Percentiles rank a stretch among this genome's conserved stretches.
Evolutionary conservation across 64 coral and sea anemone species (phyloP).

Genomic region (Pocillopora damicornis): DNA sequence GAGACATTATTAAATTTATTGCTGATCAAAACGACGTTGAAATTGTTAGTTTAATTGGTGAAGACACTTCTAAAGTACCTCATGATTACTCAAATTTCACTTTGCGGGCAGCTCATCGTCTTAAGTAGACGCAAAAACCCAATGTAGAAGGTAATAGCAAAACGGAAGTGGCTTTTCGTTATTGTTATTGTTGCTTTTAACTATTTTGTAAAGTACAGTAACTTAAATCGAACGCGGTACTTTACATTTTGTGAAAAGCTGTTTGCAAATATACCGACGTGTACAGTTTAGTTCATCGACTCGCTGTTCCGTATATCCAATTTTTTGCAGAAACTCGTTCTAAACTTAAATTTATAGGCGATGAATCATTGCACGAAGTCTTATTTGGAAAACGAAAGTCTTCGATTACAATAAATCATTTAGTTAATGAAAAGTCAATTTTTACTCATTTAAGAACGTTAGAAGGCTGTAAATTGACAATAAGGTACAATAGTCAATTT

Average conservation of each 20-base stretch:
- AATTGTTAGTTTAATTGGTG: conserved; percentile 31
- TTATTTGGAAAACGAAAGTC: neutral
- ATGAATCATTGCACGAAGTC: neutral
- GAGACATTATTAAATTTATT: conserved; percentile 1
- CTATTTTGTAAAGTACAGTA: conserved; percentile 13
- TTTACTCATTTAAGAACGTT: neutral
- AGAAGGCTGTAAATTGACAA: neutral
- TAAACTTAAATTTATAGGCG: too few relatives aligned
- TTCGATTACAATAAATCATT: neutral
- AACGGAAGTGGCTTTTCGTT: neutral
- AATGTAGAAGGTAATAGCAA: conserved; percentile 1
- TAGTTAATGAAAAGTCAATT: conserved; percentile 13
- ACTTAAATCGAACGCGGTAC: neutral
- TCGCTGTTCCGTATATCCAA: neutral
- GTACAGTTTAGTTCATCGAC: neutral
- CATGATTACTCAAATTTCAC: conserved; percentile 8
- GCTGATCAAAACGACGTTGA: conserved; percentile 11
- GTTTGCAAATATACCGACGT: neutral
- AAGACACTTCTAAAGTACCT: conserved; percentile 31
- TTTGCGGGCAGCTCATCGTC: neutral
- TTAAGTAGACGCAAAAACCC: conserved; percentile 11
- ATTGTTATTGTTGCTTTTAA: neutral
- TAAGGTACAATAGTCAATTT: neutral
- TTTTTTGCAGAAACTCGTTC: too few relatives aligned
- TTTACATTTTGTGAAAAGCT: conserved; percentile 1